Percentiles rank a stretch among this genome's conserved stretches.
These are phyloP conservation scores for Hemitrygon akajei DNA, from an alignment of 2,797 vertebrate genomes.

Conservation along the genomic window DNA sequence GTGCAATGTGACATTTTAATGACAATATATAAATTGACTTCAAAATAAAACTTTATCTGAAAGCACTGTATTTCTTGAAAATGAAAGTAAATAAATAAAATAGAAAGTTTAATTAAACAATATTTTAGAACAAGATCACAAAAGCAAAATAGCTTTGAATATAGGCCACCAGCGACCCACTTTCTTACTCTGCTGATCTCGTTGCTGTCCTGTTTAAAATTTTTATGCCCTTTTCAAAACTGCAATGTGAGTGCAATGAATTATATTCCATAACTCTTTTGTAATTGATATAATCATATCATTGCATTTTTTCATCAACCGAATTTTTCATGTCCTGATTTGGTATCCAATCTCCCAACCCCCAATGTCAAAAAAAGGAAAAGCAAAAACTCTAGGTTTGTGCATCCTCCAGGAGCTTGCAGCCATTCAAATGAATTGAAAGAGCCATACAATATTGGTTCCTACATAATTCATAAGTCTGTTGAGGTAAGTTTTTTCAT, in stretches of 20 bases:
- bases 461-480: constrained; percentile 68
- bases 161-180: background rate
- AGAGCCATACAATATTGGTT: constrained; percentile 15
- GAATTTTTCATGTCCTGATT: background rate
- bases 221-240: background rate
- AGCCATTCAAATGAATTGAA: constrained; percentile 33
- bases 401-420: constrained; percentile 1
- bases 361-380: constrained; percentile 32
- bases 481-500: constrained; percentile 97
- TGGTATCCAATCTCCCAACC: constrained; percentile 12
- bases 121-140: constrained; percentile 31
- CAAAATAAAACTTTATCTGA: constrained; percentile 88
- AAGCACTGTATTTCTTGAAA: constrained; percentile 54
- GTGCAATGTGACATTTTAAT: constrained; percentile 61
- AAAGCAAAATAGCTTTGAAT: constrained; percentile 25
- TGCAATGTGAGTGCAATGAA: background rate
- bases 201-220: background rate
- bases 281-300: background rate
- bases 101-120: constrained; percentile 48
- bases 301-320: constrained; percentile 12
- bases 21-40: constrained; percentile 82
- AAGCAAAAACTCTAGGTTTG: constrained; percentile 31
- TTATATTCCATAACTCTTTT: background rate
- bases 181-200: background rate
- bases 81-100: constrained; percentile 95